A percentile compares a stretch with the other conserved stretches of the same genome.
Conservation (phyloP, 2,113 vertebrate species). For the Protobothrops mucrosquamatus region DNA sequence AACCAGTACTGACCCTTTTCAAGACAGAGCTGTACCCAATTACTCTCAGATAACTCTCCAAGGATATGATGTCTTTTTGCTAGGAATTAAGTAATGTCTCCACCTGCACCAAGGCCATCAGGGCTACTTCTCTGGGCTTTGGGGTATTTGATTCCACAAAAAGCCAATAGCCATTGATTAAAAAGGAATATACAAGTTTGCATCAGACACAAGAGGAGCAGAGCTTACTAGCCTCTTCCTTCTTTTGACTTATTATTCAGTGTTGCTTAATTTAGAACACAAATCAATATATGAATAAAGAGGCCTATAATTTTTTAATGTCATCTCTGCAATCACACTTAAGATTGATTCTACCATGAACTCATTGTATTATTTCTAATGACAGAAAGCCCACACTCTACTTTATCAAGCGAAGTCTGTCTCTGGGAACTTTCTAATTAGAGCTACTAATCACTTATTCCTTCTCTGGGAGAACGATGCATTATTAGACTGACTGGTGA, state of each 20-base stretch:
- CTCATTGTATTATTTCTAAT: constrained; percentile 60
- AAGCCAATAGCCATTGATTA: constrained; percentile 46
- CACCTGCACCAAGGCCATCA: not conserved
- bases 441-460: constrained; percentile 71
- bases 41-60: not conserved
- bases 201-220: constrained; percentile 35
- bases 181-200: constrained; percentile 38
- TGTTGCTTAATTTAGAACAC: constrained; percentile 59
- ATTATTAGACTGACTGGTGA: constrained; percentile 61
- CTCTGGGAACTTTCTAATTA: constrained; percentile 72
- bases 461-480: constrained; percentile 56
- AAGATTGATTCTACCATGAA: constrained; percentile 63
- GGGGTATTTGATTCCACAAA: constrained; percentile 30
- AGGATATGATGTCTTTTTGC: not conserved
- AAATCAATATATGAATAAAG: constrained; percentile 62
- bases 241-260: constrained; percentile 51
- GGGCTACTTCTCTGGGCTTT: not conserved
- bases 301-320: constrained; percentile 53
- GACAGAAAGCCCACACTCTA: constrained; percentile 48
- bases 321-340: constrained; percentile 45
- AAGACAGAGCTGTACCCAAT: not conserved
- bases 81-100: not conserved
- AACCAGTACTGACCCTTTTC: not conserved
- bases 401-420: constrained; percentile 64
- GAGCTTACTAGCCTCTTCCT: constrained; percentile 8